Base-by-base conservation (phyloP, 2,797 vertebrate genomes). In the Mormyrops boulengeri region DNA sequence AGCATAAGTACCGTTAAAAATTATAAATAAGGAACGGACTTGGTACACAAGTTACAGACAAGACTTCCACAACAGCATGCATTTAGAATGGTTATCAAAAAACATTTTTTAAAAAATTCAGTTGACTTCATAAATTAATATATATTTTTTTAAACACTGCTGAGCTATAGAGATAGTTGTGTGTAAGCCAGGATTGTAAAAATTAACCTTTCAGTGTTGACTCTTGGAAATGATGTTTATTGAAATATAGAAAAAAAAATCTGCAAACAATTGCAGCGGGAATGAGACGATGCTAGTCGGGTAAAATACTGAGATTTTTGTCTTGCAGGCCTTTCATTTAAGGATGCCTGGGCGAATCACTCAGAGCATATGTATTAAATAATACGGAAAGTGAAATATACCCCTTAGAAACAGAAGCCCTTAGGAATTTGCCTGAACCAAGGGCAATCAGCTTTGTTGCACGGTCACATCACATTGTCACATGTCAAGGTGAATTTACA, bases 11-110 rank as follows among this genome's bases (percentile, higher is more conserved):
- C 30, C 6, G 0, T 88, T 88, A 66, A 60, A 88, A 66, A 66
- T 19, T 1, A 50, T 55, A 55, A 47, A 50, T 85, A 87, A 60
- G 52, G 50, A 30, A 47, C 19, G 30, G 47, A 34, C 22, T 30
- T 12, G n/a, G 60, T 60, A 57, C 85, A 87, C 85, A 38, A 14
- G 53, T 34, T 88, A 66, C 34, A 66, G 87, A 88, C 87, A 22
- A 66, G 57, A 47, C 55, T 26, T 88, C 60, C 87, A 88, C 87
- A 88, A 41, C 38, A 22, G 87, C 87, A 88, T 88, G 87, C 87
- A 49, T 62, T 62, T 44, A 49, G 57, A 66, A 41, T 88, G 57
- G 57, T 88, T 62, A 88, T 87, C 50, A 88, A 88, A 87, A 88
- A 47, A 19, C 38, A 26, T 26, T 62, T 55, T 14, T 4, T 5